Conservation (phyloP, 1,140 invertebrate species). For the Drosophila orena region DNA sequence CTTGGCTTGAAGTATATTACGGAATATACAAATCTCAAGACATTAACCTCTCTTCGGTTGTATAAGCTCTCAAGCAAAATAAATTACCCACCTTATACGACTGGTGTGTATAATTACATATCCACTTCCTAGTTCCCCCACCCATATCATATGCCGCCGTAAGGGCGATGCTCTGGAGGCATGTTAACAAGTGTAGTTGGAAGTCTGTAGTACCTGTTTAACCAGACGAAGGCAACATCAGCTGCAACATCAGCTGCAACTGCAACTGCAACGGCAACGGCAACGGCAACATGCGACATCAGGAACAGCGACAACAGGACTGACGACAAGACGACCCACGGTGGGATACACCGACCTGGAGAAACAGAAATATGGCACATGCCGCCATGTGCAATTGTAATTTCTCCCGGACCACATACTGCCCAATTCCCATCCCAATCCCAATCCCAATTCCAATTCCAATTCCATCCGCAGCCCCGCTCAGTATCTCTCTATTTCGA, state of each 20-base stretch:
- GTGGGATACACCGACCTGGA: constrained; percentile 26
- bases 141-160: background rate
- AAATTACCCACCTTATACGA: background rate
- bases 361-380: constrained; percentile 75
- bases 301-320: constrained; percentile 40
- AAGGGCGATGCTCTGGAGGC: constrained; percentile 52
- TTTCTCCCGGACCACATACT: constrained; percentile 61
- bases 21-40: too few species aligned
- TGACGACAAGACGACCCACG: constrained; percentile 56
- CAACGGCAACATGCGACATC: constrained; percentile 21
- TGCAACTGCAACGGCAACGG: constrained; percentile 29
- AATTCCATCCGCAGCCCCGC: constrained; percentile 8
- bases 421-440: constrained; percentile 13
- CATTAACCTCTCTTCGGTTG: too few species aligned
- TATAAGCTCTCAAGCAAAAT: background rate
- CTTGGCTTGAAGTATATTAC: too few species aligned
- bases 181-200: constrained; percentile 78
- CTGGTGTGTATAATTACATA: background rate
- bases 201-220: constrained; percentile 76
- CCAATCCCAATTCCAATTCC: background rate
- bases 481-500: constrained; percentile 30
- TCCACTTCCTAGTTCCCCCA: background rate
- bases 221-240: constrained; percentile 69
- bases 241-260: constrained; percentile 47
- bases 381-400: constrained; percentile 78